Evolutionary conservation across 2,888 invertebrate species (phyloP).

Genomic region (Athalia cordata): DNA sequence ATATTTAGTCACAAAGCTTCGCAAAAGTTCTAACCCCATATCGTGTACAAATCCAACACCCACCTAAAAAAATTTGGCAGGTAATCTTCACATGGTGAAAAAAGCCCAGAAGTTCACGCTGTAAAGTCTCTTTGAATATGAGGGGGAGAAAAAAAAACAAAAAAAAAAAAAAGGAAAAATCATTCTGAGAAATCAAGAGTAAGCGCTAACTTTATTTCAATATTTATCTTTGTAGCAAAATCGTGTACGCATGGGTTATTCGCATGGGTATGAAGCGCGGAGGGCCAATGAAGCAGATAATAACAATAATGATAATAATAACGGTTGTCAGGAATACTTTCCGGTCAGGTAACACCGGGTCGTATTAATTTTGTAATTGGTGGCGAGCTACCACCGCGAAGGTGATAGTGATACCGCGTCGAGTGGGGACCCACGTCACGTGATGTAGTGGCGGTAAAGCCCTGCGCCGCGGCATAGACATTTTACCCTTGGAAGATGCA

Average conservation of each 20-base stretch:
- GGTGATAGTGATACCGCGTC: conserved; percentile 60
- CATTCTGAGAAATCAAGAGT: no score
- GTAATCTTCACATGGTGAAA: no score
- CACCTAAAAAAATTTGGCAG: background rate
- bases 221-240: no score
- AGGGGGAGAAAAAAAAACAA: no score
- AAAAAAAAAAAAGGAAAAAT: no score
- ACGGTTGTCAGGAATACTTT: background rate
- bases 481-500: conserved; percentile 67
- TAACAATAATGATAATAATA: no score
- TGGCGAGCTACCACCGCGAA: conserved; percentile 56
- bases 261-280: no score
- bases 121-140: no score
- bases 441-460: conserved; percentile 64
- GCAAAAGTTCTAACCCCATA: conserved; percentile 4
- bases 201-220: no score
- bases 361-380: conserved; percentile 67
- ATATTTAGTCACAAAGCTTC: conserved; percentile 30
- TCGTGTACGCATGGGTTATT: no score
- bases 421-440: conserved; percentile 57
- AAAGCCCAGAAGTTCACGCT: no score
- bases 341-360: conserved; percentile 56
- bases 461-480: conserved; percentile 63
- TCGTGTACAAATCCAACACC: background rate
- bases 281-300: no score